These are phyloP conservation scores for Drosophila demipolita DNA, from an alignment of 2,888 invertebrate genomes.

Conservation along the genomic window DNA sequence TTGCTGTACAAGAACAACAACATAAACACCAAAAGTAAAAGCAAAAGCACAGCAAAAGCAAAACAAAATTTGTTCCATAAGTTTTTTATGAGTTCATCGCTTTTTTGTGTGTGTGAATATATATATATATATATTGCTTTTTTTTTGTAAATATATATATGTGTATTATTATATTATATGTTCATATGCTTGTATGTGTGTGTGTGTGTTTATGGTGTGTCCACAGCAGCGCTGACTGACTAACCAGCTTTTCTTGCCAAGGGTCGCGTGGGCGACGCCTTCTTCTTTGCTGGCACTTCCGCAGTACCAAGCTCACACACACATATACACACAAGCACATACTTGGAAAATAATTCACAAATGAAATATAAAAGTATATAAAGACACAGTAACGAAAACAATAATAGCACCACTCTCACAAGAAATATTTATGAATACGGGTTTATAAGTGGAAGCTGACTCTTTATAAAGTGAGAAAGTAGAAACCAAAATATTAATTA, in stretches of 20 bases:
- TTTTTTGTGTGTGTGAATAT: conserved; percentile 63
- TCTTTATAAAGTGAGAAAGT: not conserved
- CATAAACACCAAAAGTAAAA: conserved; percentile 57
- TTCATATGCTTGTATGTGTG: conserved; percentile 21
- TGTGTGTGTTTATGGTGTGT: conserved; percentile 27
- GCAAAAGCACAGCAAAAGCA: conserved; percentile 73
- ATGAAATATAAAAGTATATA: conserved; percentile 43
- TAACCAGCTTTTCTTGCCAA: conserved; percentile 77
- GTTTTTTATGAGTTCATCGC: conserved; percentile 81
- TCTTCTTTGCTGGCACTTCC: conserved; percentile 54
- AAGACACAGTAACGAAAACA: not conserved
- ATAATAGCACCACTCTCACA: not conserved
- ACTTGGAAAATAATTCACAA: conserved; percentile 72
- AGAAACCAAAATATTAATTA: not conserved
- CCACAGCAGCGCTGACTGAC: conserved; percentile 57
- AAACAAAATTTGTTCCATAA: conserved; percentile 81
- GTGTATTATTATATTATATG: conserved; percentile 7
- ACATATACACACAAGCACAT: conserved; percentile 30
- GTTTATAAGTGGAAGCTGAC: not conserved
- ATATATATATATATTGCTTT: conserved; percentile 52
- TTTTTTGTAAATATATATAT: not conserved
- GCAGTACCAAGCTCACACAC: conserved; percentile 44
- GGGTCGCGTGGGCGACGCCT: conserved; percentile 74
- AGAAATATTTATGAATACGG: not conserved
- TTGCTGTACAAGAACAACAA: conserved; percentile 60